Evolutionary conservation across 1,140 invertebrate genomes (phyloP), one percentile per base, ranked within the genome.

Genomic region (Dreissena rostriformis): DNA sequence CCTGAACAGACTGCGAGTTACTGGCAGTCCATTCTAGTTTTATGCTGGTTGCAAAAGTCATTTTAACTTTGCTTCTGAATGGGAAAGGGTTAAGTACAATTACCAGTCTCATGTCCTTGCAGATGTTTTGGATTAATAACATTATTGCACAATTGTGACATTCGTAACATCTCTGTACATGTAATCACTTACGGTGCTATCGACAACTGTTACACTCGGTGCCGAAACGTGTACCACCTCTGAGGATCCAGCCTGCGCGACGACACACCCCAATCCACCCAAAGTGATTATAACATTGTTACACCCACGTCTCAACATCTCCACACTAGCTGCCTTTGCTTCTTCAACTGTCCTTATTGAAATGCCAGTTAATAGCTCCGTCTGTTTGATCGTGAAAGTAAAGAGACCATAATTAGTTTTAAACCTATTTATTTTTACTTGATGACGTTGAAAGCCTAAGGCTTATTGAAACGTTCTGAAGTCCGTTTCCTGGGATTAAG

Each of bases 241-340:
- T 14, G 19, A 53, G 19, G 95, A 86, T 24, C 94, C 88, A 79
- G 93, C 93, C 22, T 94, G 92, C 19, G 95, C 94, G 91, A 95
- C 96, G 5, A 97, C 94, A 17, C 96, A 96, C 10, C 92, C 93
- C 65, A 91, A 88, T 11, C 90, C 88, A 11, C 94, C 94, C 61
- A 99, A 93, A 0, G 98, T 99, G 65, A 99, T 95, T 51, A 99
- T 96, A 0, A 97, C 96, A 75, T 78, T 86, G 4, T 84, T 51
- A 79, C 92, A 92, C n/a, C 91, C 91, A 57, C 81, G 67, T 22
- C 83, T 71, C 17, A 88, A 80, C 24, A 92, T 78, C 17, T 53
- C n/a, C 29, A 68, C 88, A 1, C 96, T 92, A 4, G 96, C 96
- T 15, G 81, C 49, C 90, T 95, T 93, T n/a, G 95, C 94, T 78